phyloP scores from a whole-genome alignment of 1,140 invertebrate genomes.

The Ceratina australensis region DNA sequence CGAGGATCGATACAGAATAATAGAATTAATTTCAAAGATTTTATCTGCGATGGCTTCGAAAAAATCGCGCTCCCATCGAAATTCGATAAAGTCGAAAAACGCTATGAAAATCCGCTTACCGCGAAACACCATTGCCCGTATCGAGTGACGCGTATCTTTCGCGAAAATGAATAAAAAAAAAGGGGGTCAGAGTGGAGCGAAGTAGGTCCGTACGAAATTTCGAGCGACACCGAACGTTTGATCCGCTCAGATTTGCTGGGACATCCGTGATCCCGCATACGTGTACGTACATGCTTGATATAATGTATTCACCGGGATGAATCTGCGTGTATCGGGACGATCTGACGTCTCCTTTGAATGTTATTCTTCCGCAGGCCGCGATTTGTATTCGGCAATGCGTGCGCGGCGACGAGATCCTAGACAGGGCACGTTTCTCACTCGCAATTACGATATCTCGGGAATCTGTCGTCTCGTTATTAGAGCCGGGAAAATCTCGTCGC shows the following conservation, averaged over 20 bases:
- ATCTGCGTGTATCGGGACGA: slow-evolving; percentile 65
- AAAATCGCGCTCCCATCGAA: slow-evolving; percentile 46
- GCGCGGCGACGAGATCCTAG: slow-evolving; percentile 63
- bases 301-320: slow-evolving; percentile 67
- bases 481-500: neutral
- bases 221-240: no score
- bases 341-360: slow-evolving; percentile 65
- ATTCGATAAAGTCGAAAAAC: slow-evolving; percentile 51
- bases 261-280: slow-evolving; percentile 71
- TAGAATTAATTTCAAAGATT: no score
- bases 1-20: slow-evolving; percentile 38
- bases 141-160: slow-evolving; percentile 30
- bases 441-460: slow-evolving; percentile 54
- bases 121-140: slow-evolving; percentile 14
- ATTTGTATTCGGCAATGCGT: slow-evolving; percentile 51
- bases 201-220: slow-evolving; percentile 20
- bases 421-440: slow-evolving; percentile 68
- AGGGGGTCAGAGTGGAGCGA: slow-evolving; percentile 12
- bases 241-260: neutral
- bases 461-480: slow-evolving; percentile 46
- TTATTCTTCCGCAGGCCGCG: slow-evolving; percentile 42
- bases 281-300: neutral
- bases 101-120: slow-evolving; percentile 56
- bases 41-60: slow-evolving; percentile 10
- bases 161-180: slow-evolving; percentile 33